Conservation (phyloP, 2,113 vertebrate species). For the Cyrtonyx montezumae region DNA sequence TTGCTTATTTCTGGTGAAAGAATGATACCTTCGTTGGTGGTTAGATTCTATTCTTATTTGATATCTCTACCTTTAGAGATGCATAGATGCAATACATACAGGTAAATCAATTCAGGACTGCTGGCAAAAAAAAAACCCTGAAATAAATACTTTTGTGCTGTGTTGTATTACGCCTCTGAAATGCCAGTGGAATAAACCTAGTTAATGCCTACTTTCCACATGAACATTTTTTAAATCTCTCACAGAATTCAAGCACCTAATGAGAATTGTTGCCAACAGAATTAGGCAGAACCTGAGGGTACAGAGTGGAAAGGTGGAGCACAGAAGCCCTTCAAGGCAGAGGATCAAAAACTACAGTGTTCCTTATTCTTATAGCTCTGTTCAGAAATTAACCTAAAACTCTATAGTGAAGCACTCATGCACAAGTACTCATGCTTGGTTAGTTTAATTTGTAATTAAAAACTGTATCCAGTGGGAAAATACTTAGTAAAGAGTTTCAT, state of each 20-base stretch:
- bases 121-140: not conserved
- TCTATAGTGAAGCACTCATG: not conserved
- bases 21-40: not conserved
- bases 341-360: not conserved
- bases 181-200: not conserved
- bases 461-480: not conserved
- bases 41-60: not conserved
- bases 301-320: not conserved
- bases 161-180: not conserved
- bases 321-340: not conserved
- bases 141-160: not conserved
- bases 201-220: not conserved
- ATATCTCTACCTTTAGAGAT: not conserved
- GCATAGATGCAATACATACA: accelerated
- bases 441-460: not conserved
- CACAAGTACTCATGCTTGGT: not conserved
- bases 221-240: not conserved
- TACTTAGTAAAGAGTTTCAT: not conserved
- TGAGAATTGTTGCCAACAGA: not conserved
- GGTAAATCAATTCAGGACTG: not conserved
- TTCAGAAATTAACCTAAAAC: not conserved
- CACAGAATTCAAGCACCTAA: not conserved
- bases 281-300: not conserved
- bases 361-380: not conserved
- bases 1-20: not conserved